phyloP scores from a whole-genome alignment of 2,888 invertebrate genomes.

The Hirtodrosophila cameraria region DNA sequence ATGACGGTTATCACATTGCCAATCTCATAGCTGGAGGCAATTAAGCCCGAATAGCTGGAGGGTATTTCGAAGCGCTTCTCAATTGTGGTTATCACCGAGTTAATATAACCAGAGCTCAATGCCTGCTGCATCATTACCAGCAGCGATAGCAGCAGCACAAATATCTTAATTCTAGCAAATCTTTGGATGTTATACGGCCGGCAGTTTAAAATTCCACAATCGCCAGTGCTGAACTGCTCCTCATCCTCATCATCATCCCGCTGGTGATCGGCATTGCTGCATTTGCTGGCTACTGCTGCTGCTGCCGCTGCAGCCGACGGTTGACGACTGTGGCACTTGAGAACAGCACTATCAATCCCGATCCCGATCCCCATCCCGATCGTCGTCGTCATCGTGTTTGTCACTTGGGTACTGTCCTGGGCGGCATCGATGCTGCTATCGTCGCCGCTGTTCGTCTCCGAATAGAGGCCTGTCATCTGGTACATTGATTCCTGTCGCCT shows the following conservation, averaged over 20 bases:
- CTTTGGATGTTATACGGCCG: constrained; percentile 93
- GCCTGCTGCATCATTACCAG: constrained; percentile 96
- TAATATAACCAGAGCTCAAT: constrained; percentile 95
- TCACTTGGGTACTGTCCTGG: constrained; percentile 83
- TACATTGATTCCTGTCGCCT: constrained; percentile 95
- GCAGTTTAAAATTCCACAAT: constrained; percentile 95
- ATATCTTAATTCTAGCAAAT: constrained; percentile 96
- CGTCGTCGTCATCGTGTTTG: constrained; percentile 3
- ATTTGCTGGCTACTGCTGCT: constrained; percentile 11
- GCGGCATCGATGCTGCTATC: constrained; percentile 85
- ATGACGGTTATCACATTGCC: constrained; percentile 98
- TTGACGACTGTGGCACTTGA: constrained; percentile 92
- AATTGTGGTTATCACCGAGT: constrained; percentile 98
- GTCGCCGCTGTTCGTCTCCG: constrained; percentile 88
- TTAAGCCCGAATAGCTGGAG: constrained; percentile 95
- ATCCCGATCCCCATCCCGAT: constrained; percentile 11
- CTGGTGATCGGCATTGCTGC: constrained; percentile 82
- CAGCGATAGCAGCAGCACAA: constrained; percentile 94
- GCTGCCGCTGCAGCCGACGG: constrained; percentile 85
- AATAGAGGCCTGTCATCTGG: constrained; percentile 93
- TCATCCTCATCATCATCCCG: constrained; percentile 86
- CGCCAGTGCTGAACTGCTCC: constrained; percentile 88
- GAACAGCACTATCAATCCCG: constrained; percentile 67
- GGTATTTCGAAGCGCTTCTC: constrained; percentile 98
- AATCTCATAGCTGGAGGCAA: constrained; percentile 97